These are phyloP conservation scores for Chrysolina oricalcia DNA, from an alignment of 2,888 invertebrate species.

Conservation along the genomic window DNA sequence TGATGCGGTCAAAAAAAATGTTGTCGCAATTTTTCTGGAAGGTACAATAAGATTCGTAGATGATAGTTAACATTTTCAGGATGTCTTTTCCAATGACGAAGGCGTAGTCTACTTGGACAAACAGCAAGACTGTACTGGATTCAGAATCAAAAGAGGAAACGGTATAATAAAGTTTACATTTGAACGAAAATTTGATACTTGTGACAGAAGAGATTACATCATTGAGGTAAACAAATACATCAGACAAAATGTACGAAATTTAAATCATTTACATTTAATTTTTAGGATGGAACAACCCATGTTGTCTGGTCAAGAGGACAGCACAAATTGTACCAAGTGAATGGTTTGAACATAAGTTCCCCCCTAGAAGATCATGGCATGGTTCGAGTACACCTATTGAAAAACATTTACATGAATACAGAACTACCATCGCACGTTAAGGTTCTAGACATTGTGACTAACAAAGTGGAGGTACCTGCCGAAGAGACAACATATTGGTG, in stretches of 20 bases:
- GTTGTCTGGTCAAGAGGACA: conserved; percentile 87
- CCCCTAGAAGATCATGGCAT: conserved; percentile 80
- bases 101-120: conserved; percentile 80
- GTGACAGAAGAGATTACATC: conserved; percentile 83
- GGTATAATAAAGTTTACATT: conserved; percentile 82
- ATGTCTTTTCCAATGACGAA: conserved; percentile 80
- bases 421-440: conserved; percentile 73
- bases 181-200: conserved; percentile 87
- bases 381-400: conserved; percentile 83
- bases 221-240: conserved; percentile 77
- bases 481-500: conserved; percentile 99
- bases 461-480: conserved; percentile 83
- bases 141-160: conserved; percentile 72
- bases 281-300: conserved; percentile 91
- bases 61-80: conserved; percentile 77
- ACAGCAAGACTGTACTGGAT: conserved; percentile 83
- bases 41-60: no score
- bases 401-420: conserved; percentile 69
- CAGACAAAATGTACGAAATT: not conserved
- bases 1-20: no score
- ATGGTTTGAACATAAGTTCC: conserved; percentile 77
- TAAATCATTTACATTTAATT: conserved; percentile 30
- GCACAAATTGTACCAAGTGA: conserved; percentile 81
- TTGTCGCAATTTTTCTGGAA: no score
- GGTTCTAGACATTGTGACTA: conserved; percentile 77